Base-by-base conservation (phyloP, 2,113 vertebrate species). In the Uropsilus gracilis region DNA sequence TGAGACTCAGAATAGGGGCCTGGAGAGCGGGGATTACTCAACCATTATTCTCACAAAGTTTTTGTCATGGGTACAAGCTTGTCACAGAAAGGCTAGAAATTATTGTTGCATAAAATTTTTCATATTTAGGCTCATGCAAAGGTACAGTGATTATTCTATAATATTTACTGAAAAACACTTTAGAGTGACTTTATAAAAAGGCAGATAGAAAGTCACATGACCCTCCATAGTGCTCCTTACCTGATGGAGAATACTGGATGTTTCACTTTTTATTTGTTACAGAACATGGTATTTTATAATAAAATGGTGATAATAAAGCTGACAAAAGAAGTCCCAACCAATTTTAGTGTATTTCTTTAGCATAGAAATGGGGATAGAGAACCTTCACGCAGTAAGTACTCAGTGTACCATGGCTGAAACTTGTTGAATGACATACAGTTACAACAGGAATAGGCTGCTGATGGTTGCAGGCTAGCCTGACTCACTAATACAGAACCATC, bases 161-260 rank as follows among this genome's bases (percentile, higher is more conserved):
- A 55, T 59, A 59, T 75, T 91, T 76, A 89, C 71, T 83, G 69
- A 63, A 92, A 75, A 82, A 32, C 55, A 44, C 68, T 91, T 83
- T 66, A 16, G 68, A 34, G n/a, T n/a, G n/a, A n/a, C n/a, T n/a
- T n/a, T n/a, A n/a, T 78, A 18, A 76, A 95, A 85, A 92, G 12
- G 24, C 30, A 82, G 81, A 46, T 69, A 4, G 63, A 12, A 34
- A 1, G 73, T 18, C 7, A 5, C 73, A 46, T 61, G 39, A 32
- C 42, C 71, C 34, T 57, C 64, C n/a, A 69, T 66, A 72, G 83
- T 78, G 30, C 34, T 22, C 22, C 66, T 7, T 32, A 42, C 78
- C 16, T 93, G 30, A 83, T 46, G 3, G 63, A 46, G 13, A 83
- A 39, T 18, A 9, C 53, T 55, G 83, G 85, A 59, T 48, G 8